Base-by-base conservation (phyloP, 2,888 invertebrate genomes). In the Metellina segmentata region DNA sequence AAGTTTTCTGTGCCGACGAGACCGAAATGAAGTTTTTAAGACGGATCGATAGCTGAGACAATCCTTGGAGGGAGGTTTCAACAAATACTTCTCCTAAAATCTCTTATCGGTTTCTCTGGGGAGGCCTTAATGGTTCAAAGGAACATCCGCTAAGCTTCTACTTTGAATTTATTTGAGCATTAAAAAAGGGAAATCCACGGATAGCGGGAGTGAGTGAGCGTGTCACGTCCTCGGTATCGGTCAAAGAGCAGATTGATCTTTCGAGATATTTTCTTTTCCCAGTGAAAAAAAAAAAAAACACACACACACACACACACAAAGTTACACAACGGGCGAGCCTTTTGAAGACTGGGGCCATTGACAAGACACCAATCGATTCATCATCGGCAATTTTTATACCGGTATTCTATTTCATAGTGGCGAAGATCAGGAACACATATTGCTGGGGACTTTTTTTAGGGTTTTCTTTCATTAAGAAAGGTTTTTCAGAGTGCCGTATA, bases 11-110 rank as follows among this genome's bases (percentile, higher is more conserved):
- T 52, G 74, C 53, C 78, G 78, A 49, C 19, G 53, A 61, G 77
- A 78, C 87, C 77, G 82, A 87, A 87, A 90, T 91, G 91, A 91
- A 91, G 91, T 91, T 91, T 78, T 91, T 91, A 91, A 86, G 91
- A 13, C 77, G 48, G 91, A 61, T 91, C 91, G 87, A 91, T 91
- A 83, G 74, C 71, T 13, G 71, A 79, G 79, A 90, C 89, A 90
- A 90, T 85, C 81, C 82, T 48, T 51, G 52, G 61, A 74, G 81
- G 49, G 81, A 85, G 78, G 81, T 74, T 91, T 86, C 82, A 78
- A 87, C 91, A 91, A 91, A 91, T 91, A 83, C 86, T 87, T 91
- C 61, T 61, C 61, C 82, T 74, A 82, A 91, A 91, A 91, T 86
- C 87, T 91, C 87, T 87, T 91, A 91, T 91, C 91, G 91, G 86